Evolutionary conservation across 2,888 invertebrate genomes (phyloP).

Genomic region (Drosophila paranaensis): DNA sequence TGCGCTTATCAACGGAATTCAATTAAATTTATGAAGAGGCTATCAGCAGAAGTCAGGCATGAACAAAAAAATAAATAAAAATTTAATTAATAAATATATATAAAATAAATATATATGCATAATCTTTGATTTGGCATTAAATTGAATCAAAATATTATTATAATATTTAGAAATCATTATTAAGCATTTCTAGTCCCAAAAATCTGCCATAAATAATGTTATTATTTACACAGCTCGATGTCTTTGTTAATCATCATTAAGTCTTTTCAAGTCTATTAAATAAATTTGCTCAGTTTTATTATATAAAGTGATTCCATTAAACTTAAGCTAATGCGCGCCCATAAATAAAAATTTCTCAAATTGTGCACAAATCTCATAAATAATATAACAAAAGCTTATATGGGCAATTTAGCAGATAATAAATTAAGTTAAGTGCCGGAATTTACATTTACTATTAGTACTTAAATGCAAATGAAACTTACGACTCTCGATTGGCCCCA

Average conservation of each 20-base stretch:
- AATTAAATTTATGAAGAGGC: slow-evolving; percentile 42
- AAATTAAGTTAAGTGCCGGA: neutral
- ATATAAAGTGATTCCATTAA: neutral
- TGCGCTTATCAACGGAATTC: slow-evolving; percentile 46
- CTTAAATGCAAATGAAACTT: neutral
- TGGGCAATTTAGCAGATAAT: neutral
- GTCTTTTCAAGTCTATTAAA: slow-evolving; percentile 1
- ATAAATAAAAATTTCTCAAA: neutral
- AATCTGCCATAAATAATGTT: neutral
- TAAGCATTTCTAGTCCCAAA: neutral
- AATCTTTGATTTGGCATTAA: neutral
- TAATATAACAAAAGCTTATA: neutral
- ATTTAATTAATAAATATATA: slow-evolving; percentile 11
- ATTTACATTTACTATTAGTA: slow-evolving; percentile 5
- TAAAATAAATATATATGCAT: neutral
- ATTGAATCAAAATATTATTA: too few relatives aligned
- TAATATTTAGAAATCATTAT: too few relatives aligned
- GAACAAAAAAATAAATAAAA: neutral
- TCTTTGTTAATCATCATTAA: neutral
- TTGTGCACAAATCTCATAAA: slow-evolving; percentile 1
- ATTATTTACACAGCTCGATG: neutral
- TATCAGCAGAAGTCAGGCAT: slow-evolving; percentile 21
- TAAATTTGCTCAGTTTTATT: neutral
- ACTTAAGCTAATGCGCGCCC: neutral
- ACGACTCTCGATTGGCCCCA: neutral